phyloP scores from a whole-genome alignment of 2,888 invertebrate species.

The Amphipyra berbera region DNA sequence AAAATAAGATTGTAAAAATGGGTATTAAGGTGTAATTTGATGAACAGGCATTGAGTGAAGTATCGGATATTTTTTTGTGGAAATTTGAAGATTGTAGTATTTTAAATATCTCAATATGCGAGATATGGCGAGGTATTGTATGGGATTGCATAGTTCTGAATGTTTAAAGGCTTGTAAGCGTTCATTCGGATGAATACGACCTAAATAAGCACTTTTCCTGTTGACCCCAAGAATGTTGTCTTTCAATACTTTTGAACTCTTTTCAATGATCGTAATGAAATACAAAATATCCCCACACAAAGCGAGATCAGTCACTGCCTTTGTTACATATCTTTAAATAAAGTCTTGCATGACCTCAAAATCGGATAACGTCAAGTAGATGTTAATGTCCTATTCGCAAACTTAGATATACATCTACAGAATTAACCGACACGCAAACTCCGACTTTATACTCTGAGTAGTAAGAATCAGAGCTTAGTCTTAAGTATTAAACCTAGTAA shows the following conservation, averaged over 20 bases:
- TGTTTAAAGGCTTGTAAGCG: not conserved
- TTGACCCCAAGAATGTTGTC: too few species aligned
- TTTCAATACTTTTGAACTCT: too few species aligned
- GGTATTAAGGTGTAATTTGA: constrained; percentile 46
- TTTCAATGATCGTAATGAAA: too few species aligned
- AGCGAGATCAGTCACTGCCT: constrained; percentile 9
- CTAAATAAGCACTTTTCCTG: not conserved
- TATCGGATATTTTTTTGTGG: constrained; percentile 42
- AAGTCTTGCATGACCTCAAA: constrained; percentile 39
- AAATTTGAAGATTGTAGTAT: constrained; percentile 26
- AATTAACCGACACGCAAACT: not conserved
- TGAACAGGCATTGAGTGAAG: constrained; percentile 36
- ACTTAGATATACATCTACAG: constrained; percentile 19
- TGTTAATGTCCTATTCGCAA: constrained; percentile 51
- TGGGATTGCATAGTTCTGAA: constrained; percentile 1
- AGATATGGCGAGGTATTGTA: not conserved
- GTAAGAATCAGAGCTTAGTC: constrained; percentile 6
- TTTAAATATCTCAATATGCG: constrained; percentile 23
- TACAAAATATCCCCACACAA: not conserved
- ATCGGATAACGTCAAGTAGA: constrained; percentile 51
- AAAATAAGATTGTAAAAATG: constrained; percentile 14
- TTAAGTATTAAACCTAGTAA: not conserved
- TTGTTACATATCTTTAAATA: constrained; percentile 14
- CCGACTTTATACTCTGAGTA: not conserved
- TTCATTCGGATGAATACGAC: not conserved